Conservation (phyloP, 2,888 invertebrate species). For the Nipponacmea schrenckii region DNA sequence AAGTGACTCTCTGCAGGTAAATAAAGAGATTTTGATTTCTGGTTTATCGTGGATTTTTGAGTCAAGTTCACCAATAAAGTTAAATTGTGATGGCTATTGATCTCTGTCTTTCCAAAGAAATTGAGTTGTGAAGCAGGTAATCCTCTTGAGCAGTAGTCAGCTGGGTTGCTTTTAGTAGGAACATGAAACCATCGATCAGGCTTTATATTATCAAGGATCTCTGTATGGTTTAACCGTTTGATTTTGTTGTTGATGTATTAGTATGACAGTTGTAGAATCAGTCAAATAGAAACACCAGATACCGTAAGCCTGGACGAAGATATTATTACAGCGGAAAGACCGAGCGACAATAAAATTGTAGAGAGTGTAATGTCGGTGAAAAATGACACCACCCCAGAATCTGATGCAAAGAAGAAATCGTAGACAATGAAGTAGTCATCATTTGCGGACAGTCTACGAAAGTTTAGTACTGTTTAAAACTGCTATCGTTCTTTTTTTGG, state of each 20-base stretch:
- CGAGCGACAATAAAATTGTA: too few relatives aligned
- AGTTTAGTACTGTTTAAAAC: too few relatives aligned
- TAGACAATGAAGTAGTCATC: too few relatives aligned
- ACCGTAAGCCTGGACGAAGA: too few relatives aligned
- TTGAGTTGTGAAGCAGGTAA: neutral
- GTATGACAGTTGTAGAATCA: neutral
- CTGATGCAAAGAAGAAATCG: too few relatives aligned
- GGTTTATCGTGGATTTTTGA: neutral
- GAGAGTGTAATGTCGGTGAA: too few relatives aligned
- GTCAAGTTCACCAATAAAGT: too few relatives aligned
- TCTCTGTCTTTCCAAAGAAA: neutral
- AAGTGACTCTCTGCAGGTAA: neutral
- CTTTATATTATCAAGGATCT: neutral
- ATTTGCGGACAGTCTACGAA: too few relatives aligned
- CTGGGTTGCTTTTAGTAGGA: neutral
- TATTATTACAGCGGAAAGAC: too few relatives aligned
- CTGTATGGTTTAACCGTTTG: neutral
- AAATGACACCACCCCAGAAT: too few relatives aligned
- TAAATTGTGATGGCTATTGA: neutral
- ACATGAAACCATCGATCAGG: neutral
- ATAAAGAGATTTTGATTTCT: neutral
- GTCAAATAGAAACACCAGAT: too few relatives aligned
- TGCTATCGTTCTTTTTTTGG: too few relatives aligned
- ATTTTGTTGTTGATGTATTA: slow-evolving; percentile 8
- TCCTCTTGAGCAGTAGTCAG: neutral